These are phyloP conservation scores for Athrips mouffetella DNA, from an alignment of 2,888 invertebrate genomes.

Conservation along the genomic window DNA sequence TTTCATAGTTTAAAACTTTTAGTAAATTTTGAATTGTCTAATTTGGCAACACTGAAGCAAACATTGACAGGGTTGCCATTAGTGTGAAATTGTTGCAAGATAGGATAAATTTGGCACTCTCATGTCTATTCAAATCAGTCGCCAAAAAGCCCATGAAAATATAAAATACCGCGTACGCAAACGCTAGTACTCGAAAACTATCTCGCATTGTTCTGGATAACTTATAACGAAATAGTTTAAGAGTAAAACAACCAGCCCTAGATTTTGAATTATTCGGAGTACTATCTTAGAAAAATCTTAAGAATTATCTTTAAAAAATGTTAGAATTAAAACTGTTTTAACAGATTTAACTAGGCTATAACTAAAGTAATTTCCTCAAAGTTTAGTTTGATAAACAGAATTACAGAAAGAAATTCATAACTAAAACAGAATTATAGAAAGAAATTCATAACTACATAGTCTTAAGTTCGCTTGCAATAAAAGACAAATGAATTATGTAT, in stretches of 20 bases:
- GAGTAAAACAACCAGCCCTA: constrained; percentile 40
- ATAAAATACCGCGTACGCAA: constrained; percentile 12
- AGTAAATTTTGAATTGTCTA: background rate
- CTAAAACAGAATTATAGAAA: no score
- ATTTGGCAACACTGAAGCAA: constrained; percentile 1
- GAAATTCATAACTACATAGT: no score
- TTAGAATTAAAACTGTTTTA: no score
- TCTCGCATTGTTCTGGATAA: constrained; percentile 74
- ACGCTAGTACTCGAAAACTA: constrained; percentile 31
- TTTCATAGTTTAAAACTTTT: background rate
- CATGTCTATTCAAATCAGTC: constrained; percentile 15
- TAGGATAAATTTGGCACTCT: background rate
- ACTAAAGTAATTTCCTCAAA: no score
- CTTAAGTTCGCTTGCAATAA: background rate
- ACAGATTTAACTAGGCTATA: no score
- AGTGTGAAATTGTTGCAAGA: background rate
- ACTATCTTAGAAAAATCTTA: no score
- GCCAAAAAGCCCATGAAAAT: constrained; percentile 19
- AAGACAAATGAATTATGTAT: background rate
- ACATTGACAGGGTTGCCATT: background rate
- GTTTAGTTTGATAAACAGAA: no score
- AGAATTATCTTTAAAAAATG: no score
- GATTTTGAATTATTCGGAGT: constrained; percentile 27
- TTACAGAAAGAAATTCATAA: no score
- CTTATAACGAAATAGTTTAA: constrained; percentile 68